Conservation (phyloP, 2,888 invertebrate genomes). For the Chrysolina oricalcia region DNA sequence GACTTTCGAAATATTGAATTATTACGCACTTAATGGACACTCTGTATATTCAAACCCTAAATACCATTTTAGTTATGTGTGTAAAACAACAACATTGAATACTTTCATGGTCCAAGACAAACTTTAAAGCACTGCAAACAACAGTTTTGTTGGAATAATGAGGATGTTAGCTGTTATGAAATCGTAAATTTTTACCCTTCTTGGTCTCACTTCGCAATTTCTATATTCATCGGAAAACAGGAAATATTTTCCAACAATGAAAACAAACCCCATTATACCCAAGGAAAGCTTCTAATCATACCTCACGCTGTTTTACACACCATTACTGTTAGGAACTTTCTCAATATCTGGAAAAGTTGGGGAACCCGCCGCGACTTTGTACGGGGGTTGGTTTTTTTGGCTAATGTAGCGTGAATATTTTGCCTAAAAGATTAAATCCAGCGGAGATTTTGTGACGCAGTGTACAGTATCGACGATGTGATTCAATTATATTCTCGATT, state of each 20-base stretch:
- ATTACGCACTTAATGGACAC: no score
- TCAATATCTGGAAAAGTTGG: constrained; percentile 37
- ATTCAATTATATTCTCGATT: not conserved
- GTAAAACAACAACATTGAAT: no score
- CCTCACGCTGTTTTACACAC: constrained; percentile 40
- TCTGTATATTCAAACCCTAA: no score
- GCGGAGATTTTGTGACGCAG: not conserved
- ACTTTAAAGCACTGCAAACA: not conserved
- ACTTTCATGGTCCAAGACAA: no score
- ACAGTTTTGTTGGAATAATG: no score
- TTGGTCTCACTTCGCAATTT: not conserved
- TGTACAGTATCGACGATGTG: not conserved
- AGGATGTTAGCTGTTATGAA: no score
- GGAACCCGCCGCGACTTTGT: constrained; percentile 30
- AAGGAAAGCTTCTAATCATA: constrained; percentile 33
- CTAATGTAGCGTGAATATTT: constrained; percentile 33
- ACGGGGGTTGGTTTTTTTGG: constrained; percentile 22
- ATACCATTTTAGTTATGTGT: no score
- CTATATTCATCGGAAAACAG: constrained; percentile 9
- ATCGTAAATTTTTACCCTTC: not conserved
- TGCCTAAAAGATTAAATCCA: constrained; percentile 5
- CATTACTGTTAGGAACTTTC: constrained; percentile 38
- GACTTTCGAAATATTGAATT: no score
- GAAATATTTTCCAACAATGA: constrained; percentile 13
- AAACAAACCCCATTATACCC: constrained; percentile 25